Percentiles rank a stretch among this genome's conserved stretches.
Conservation (phyloP, 2,113 vertebrate species). For the Dicrurus megarhynchus region DNA sequence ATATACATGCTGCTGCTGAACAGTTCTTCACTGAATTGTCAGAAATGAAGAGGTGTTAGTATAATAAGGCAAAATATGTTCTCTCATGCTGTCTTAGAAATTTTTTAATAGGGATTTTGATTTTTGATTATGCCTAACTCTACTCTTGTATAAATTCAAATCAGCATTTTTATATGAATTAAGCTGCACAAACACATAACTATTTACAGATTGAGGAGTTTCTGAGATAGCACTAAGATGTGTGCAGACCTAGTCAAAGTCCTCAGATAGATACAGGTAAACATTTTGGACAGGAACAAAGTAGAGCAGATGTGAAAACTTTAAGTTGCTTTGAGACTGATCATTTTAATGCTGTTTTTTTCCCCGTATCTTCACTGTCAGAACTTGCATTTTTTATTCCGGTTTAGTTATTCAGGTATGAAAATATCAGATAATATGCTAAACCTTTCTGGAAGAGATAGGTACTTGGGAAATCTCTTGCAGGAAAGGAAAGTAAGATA, state of each 20-base stretch:
- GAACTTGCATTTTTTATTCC: constrained; percentile 2
- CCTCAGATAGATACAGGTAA: not conserved
- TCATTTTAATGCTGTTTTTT: not conserved
- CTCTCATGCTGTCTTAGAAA: not conserved
- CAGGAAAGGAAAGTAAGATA: not conserved
- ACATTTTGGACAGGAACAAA: not conserved
- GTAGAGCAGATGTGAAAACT: not conserved
- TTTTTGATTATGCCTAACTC: not conserved
- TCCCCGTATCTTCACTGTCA: not conserved
- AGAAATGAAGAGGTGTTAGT: not conserved
- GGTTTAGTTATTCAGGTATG: not conserved
- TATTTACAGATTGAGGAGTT: not conserved
- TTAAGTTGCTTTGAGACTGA: not conserved
- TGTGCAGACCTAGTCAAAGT: not conserved
- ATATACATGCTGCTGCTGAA: not conserved
- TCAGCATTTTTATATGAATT: not conserved
- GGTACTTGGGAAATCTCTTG: not conserved
- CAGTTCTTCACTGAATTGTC: not conserved
- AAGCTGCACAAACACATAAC: not conserved
- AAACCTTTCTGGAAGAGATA: constrained; percentile 9
- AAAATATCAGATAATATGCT: constrained; percentile 4
- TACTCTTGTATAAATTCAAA: not conserved
- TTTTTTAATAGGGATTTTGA: not conserved
- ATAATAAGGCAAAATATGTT: not conserved
- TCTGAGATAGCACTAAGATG: not conserved